Evolutionary conservation across 2,113 vertebrate genomes (phyloP), one percentile per base, ranked within the genome.

Genomic region (Neomonachus schauinslandi): DNA sequence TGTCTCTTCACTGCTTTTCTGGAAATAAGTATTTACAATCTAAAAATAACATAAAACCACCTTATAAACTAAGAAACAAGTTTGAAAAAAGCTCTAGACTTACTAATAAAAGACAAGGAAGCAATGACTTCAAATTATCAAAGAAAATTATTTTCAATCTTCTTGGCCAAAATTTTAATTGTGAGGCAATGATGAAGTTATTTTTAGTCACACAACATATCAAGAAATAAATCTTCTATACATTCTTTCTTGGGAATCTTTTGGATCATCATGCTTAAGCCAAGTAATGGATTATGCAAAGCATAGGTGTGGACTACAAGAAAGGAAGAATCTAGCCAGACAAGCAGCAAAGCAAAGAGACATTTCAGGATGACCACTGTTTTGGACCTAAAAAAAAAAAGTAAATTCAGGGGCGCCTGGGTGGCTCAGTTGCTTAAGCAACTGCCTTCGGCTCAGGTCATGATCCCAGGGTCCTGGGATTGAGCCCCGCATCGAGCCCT

Each of bases 71-170:
- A 77, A 61, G 36, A 5, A 76, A 42, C 26, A 92, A 57, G 18
- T 57, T 31, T 88, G 57, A 95, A 42, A 77, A 90, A 97, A 86
- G 51, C 15, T n/a, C 39, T 53, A 36, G 5, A 49, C n/a, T 92
- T 94, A 31, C n/a, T 86, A 92, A 67, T 28, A 3, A 85, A 84
- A 89, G 77, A 89, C 12, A 46, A 61, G 69, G 49, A 59, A 63
- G 16, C 42, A 82, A 89, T 95, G 28, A 51, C 42, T 85, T 86
- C 57, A 55, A 63, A 59, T 89, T 53, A 69, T 51, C 15, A 69
- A 79, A 94, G 14, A 24, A 94, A 87, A 57, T 77, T 39, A 39
- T 86, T 97, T 96, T 90, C 19, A 87, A 42, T 14, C 10, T 55
- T 42, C 8, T 55, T 74, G 82, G 26, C 18, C 10, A 51, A 82